phyloP scores from a whole-genome alignment of 2,797 vertebrate species.

The Brotula barbata region DNA sequence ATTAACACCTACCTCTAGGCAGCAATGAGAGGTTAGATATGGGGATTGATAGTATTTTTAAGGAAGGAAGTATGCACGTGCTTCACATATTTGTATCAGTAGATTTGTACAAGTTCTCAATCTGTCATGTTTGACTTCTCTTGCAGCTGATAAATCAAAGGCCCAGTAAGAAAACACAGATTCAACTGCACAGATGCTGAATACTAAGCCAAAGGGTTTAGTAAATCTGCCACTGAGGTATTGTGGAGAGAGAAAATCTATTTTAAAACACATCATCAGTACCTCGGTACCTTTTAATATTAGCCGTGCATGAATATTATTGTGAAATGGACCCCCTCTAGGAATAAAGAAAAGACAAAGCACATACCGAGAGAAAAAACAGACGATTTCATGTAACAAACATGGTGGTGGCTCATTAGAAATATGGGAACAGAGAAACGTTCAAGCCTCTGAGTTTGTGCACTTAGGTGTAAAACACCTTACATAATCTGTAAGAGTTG shows the following conservation, averaged over 20 bases:
- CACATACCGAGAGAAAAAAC: constrained; percentile 47
- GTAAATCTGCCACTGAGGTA: constrained; percentile 34
- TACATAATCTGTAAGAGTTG: constrained; percentile 11
- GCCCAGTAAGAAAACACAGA: constrained; percentile 39
- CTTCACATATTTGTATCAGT: constrained; percentile 29
- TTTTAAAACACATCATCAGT: no score
- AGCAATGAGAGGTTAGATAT: constrained; percentile 11
- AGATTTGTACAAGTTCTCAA: constrained; percentile 38
- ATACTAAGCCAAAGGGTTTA: constrained; percentile 19
- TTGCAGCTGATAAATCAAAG: constrained; percentile 46
- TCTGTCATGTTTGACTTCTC: constrained; percentile 60
- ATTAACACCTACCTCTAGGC: constrained; percentile 50
- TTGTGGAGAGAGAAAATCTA: constrained; percentile 27
- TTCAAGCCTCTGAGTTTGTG: constrained; percentile 18
- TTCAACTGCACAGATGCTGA: constrained; percentile 40
- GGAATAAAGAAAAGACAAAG: constrained; percentile 50
- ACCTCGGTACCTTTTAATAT: constrained; percentile 30
- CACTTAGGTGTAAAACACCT: constrained; percentile 26
- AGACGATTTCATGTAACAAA: constrained; percentile 57
- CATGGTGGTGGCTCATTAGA: constrained; percentile 52
- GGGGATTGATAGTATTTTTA: constrained; percentile 21
- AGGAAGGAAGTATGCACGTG: constrained; percentile 11
- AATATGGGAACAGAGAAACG: constrained; percentile 22
- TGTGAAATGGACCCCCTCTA: constrained; percentile 54
- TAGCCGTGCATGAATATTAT: constrained; percentile 44